These are phyloP conservation scores for Pterostichus madidus DNA, from an alignment of 2,888 invertebrate species.

Conservation along the genomic window DNA sequence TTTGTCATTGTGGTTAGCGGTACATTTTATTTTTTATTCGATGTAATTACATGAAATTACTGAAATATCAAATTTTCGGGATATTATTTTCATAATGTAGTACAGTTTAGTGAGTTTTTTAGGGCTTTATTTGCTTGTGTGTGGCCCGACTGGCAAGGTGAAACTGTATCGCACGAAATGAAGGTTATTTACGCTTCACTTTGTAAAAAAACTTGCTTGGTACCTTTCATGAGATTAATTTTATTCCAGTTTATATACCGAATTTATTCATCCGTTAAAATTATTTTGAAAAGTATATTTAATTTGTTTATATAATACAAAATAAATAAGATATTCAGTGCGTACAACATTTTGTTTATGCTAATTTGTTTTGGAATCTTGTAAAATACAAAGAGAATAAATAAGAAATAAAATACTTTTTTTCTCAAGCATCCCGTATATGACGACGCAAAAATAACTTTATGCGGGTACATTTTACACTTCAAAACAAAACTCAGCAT, in stretches of 20 bases:
- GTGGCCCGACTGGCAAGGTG: conserved; percentile 33
- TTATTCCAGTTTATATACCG: conserved; percentile 11
- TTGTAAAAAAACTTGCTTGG: conserved; percentile 35
- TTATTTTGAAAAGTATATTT: background rate
- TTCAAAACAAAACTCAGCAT: conserved; percentile 5
- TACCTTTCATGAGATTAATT: conserved; percentile 25
- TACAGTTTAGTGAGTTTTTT: conserved; percentile 2
- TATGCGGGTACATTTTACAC: conserved; percentile 50
- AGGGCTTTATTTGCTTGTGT: conserved; percentile 26
- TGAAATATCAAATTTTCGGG: conserved; percentile 22
- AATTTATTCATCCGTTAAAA: conserved; percentile 42
- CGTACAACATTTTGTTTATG: background rate
- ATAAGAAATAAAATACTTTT: conserved; percentile 14
- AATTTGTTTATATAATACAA: conserved; percentile 18
- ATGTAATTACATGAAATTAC: conserved; percentile 28
- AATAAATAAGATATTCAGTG: background rate
- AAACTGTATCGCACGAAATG: conserved; percentile 21
- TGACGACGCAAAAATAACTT: conserved; percentile 33
- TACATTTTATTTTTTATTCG: conserved; percentile 5
- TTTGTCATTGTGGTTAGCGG: conserved; percentile 19
- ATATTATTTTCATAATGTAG: conserved; percentile 26
- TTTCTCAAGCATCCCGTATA: conserved; percentile 38
- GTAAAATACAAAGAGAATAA: conserved; percentile 13
- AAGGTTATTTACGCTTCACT: conserved; percentile 47
- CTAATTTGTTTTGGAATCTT: conserved; percentile 25